A percentile compares a stretch with the other conserved stretches of the same genome.
These are phyloP conservation scores for Brotogeris chrysoptera DNA, from an alignment of 2,797 vertebrate species.

Conservation along the genomic window DNA sequence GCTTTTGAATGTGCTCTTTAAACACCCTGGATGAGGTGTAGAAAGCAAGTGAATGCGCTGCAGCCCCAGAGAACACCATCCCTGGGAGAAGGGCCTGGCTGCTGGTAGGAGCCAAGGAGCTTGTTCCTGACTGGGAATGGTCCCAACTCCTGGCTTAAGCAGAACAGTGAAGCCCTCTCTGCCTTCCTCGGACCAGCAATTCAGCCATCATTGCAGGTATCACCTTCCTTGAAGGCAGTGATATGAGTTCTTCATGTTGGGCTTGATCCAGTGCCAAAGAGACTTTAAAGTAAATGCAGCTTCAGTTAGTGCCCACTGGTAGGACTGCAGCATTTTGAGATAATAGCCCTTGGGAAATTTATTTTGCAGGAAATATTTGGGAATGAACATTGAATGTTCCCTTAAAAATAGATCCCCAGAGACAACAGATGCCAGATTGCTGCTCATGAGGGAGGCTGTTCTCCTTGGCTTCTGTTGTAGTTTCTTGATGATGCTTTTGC, in stretches of 20 bases:
- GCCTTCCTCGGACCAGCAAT: neutral
- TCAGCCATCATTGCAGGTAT: neutral
- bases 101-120: neutral
- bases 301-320: neutral
- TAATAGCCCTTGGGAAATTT: neutral
- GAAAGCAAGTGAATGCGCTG: neutral
- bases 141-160: accelerated
- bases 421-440: constrained; percentile 37
- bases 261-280: neutral
- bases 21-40: neutral
- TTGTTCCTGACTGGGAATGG: accelerated
- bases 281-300: neutral
- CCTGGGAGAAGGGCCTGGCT: neutral
- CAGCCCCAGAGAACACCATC: neutral
- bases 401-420: constrained; percentile 26
- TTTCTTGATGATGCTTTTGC: constrained; percentile 41
- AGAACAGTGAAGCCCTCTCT: neutral
- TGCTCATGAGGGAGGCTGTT: neutral
- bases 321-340: neutral
- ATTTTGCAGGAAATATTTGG: constrained; percentile 20
- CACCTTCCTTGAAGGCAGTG: accelerated
- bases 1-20: neutral
- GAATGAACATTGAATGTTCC: neutral
- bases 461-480: neutral
- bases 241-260: neutral